phyloP scores from a whole-genome alignment of 1,140 invertebrate species.

The Ganaspis sp. region DNA sequence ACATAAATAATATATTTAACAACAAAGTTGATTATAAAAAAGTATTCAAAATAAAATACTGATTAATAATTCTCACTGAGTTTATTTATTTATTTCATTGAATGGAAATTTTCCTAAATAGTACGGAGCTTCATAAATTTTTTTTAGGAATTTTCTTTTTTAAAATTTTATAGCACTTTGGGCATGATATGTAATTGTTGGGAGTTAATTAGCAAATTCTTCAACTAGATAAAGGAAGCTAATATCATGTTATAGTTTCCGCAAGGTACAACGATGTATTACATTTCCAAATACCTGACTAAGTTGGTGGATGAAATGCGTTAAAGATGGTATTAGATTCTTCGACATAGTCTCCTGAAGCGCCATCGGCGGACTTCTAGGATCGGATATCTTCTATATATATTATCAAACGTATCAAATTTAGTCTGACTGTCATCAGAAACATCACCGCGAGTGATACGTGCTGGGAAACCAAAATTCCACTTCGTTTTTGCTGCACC shows the following conservation, averaged over 20 bases:
- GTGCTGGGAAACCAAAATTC: neutral
- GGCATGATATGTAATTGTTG: neutral
- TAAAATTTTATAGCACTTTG: too few relatives aligned
- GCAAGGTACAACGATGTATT: neutral
- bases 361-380: neutral
- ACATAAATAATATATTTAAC: too few relatives aligned
- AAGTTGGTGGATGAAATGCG: neutral
- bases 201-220: too few relatives aligned
- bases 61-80: too few relatives aligned
- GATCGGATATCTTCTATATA: neutral
- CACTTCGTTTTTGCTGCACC: neutral
- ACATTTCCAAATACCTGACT: neutral
- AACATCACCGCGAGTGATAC: neutral
- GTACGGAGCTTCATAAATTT: too few relatives aligned
- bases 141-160: too few relatives aligned
- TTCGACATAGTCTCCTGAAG: neutral
- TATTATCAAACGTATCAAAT: conserved; percentile 17
- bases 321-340: conserved; percentile 10
- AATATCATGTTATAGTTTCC: neutral
- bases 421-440: neutral
- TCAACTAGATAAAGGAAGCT: neutral
- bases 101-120: too few relatives aligned
- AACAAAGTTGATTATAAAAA: too few relatives aligned
- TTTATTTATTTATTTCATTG: too few relatives aligned
- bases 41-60: too few relatives aligned